Evolutionary conservation across 2,113 vertebrate genomes (phyloP), one percentile per base, ranked within the genome.

Genomic region (Brienomyrus longianalis): DNA sequence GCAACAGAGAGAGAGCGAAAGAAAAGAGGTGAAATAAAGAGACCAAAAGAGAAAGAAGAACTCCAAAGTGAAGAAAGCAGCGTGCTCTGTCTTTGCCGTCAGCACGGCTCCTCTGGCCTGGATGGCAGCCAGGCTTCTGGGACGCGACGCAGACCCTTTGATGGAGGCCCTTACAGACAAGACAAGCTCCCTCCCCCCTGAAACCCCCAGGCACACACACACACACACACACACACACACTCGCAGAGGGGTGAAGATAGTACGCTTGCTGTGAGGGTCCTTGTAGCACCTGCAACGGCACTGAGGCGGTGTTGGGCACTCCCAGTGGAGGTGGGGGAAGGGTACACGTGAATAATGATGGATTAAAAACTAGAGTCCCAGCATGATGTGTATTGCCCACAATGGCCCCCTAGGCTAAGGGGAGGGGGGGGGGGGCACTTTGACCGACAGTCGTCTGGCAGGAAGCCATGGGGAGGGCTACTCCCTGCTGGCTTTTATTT

Each of bases 401-500:
- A 93, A 93, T 95, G 93, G 93, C 89, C 90, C 87, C 87, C 95
- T 89, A 92, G 92, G 91, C 91, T 88, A 92, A 56, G 94, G 91
- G 91, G 91, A 93, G 93, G 89, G 83, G 84, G 31, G 31, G 31
- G 31, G 92, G 92, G 94, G 92, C 93, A 90, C 45, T 95, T 84
- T 97, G 96, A 97, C 95, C 95, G 96, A 94, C 95, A 96, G 90
- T 92, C 94, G 84, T 91, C 91, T 93, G 92, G 94, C 91, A 93
- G 91, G 88, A 93, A 94, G 92, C 5, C 88, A 95, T 93, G 95
- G 93, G 92, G 95, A 92, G 94, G 94, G 92, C 93, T 90, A 95
- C 93, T 95, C 95, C 95, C 94, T 95, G 93, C 95, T 94, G 96
- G 94, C 96, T 95, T 95, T 95, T 95, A 95, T 97, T 95, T 94